phyloP scores from a whole-genome alignment of 2,113 vertebrate genomes.

The Melanostigma gelatinosum region DNA sequence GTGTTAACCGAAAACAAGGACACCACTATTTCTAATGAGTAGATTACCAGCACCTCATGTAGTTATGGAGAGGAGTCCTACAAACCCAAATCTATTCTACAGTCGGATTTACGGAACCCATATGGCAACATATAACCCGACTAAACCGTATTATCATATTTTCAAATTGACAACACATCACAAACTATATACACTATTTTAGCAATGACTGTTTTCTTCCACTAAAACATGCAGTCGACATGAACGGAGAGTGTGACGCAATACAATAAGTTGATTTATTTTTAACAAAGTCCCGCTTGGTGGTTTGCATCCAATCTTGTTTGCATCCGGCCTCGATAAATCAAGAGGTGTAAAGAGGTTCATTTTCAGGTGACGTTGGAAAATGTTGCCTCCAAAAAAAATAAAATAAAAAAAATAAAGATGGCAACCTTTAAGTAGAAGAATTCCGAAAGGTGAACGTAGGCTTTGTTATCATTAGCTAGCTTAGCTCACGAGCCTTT shows the following conservation, averaged over 20 bases:
- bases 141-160: neutral
- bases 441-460: slow-evolving; percentile 57
- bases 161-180: neutral
- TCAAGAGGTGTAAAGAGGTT: neutral
- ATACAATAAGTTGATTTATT: neutral
- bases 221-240: neutral
- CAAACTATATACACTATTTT: neutral
- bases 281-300: neutral
- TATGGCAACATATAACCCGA: neutral
- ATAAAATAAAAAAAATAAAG: slow-evolving; percentile 61
- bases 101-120: neutral
- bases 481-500: slow-evolving; percentile 23
- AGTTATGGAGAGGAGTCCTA: neutral
- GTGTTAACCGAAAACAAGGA: no score
- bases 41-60: no score
- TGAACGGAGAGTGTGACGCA: neutral
- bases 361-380: slow-evolving; percentile 33
- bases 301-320: neutral
- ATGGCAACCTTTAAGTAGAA: slow-evolving; percentile 64
- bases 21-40: neutral
- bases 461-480: slow-evolving; percentile 65
- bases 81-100: neutral
- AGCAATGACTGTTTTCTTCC: fast-evolving
- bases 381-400: slow-evolving; percentile 22
- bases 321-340: fast-evolving